These are phyloP conservation scores for Sphinx pinastri DNA, from an alignment of 2,888 invertebrate genomes.

Conservation along the genomic window DNA sequence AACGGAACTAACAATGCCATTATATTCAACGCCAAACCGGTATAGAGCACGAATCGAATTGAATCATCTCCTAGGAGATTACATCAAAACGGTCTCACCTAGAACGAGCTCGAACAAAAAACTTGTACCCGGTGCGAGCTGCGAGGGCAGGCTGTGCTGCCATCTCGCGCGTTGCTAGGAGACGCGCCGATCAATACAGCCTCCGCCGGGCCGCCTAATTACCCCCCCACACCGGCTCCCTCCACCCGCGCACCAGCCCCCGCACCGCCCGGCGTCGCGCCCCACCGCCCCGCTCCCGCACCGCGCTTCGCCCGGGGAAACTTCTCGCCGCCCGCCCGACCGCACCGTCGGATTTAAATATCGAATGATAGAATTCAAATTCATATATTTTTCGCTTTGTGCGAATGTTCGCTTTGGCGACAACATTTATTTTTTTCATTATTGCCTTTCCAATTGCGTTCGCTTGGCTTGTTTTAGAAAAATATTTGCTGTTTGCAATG, in stretches of 20 bases:
- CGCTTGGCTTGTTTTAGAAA: constrained; percentile 20
- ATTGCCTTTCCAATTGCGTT: constrained; percentile 16
- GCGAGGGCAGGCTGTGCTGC: constrained; percentile 72
- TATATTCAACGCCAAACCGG: constrained; percentile 46
- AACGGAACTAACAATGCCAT: constrained; percentile 26
- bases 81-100: constrained; percentile 80
- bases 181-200: constrained; percentile 82
- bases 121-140: constrained; percentile 56
- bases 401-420: constrained; percentile 69
- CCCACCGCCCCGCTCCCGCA: constrained; percentile 45
- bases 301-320: constrained; percentile 57
- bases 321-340: constrained; percentile 65
- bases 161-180: constrained; percentile 82
- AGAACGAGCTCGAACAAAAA: constrained; percentile 75
- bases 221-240: constrained; percentile 56
- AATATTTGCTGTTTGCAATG: constrained; percentile 16
- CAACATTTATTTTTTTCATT: constrained; percentile 52
- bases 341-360: constrained; percentile 78
- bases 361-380: constrained; percentile 82
- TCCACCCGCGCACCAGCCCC: constrained; percentile 69
- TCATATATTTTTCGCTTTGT: constrained; percentile 74
- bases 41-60: constrained; percentile 66
- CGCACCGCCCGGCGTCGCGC: constrained; percentile 82
- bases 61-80: constrained; percentile 75
- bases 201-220: constrained; percentile 84